Evolutionary conservation across 2,888 invertebrate genomes (phyloP), one percentile per base, ranked within the genome.

Genomic region (Hypena proboscidalis): DNA sequence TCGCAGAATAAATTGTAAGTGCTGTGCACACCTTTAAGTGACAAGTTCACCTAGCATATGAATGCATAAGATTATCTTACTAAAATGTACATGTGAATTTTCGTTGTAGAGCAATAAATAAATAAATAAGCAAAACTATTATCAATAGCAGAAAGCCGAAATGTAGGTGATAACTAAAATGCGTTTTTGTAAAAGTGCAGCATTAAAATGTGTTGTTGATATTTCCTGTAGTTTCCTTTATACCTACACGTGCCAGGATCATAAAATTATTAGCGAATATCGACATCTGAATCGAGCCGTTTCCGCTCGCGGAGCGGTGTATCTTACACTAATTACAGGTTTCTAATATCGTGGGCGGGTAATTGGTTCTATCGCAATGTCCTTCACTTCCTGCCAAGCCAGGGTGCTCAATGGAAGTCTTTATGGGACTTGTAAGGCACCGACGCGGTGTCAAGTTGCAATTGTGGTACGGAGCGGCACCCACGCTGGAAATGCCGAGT

Each of bases 281-380:
- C 67, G 57, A 39, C 47, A 53, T 58, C 37, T 62, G 46, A 56
- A 63, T 53, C 37, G 43, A 39, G 15, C 45, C 72, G 73, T 77
- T 85, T 89, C 88, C 87, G 85, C 66, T 77, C 70, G 67, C 49
- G 53, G 42, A 61, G 52, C 72, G 74, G 53, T 75, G 83, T 89
- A 83, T 78, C 80, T 85, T 84, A 84, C 89, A 80, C 80, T 90
- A 90, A 90, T 90, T 90, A 78, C 84, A 58, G 89, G 90, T 87
- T 88, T 90, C 88, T 70, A 65, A 79, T 90, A 68, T 77, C 90
- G 84, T 82, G 83, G 90, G 90, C 88, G 90, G 81, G 82, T 83
- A 85, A 88, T 90, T 89, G 85, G 87, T 78, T 81, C 77, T 80
- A 86, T 88, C 81, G 81, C 73, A 73, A 75, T 84, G 83, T 87